Base-by-base conservation (phyloP, 2,797 vertebrate genomes). In the Takifugu ocellatus region DNA sequence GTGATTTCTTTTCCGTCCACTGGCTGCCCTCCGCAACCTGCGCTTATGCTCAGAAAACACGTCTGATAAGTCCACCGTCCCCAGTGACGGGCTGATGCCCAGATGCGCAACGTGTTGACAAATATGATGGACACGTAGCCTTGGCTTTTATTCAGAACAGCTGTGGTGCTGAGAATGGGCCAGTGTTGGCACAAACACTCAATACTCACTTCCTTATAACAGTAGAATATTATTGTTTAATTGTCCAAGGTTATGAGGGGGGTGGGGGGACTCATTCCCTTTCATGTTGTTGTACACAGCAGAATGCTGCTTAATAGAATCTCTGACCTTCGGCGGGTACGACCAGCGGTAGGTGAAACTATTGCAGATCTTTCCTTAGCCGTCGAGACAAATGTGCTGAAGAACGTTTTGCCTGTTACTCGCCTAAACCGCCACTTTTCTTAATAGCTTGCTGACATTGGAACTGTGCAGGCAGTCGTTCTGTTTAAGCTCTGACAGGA, bases 151-250 rank as follows among this genome's bases (percentile, higher is more conserved):
- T 77, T 83, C 58, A 61, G 56, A 83, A 62, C 90, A 91, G 88
- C 85, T 91, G 87, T 66, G 75, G 55, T 70, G 63, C 36, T 47
- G 69, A 78, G 63, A 86, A 90, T 78, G 70, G 81, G 72, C 74
- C 76, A 85, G 66, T 54, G 59, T 53, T 90, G 81, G 84, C 87
- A 87, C 49, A 70, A 52, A 76, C 73, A 86, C 84, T 88, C 79
- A 81, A 81, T 83, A 82, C 78, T 54, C 61, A 82, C 84, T 89
- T 90, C 86, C 89, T 89, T 62, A 47, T 49, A 77, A 75, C 84
- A 85, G 70, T 83, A 68, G 68, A 81, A 75, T 81, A 87, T 85
- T 68, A 91, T 87, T 92, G 83, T 90, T 91, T 84, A 73, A 85
- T 68, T 71, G 78, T 82, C 67, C 74, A 82, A 86, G 81, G 80